Conservation (phyloP, 1,140 invertebrate genomes). For the Agrilus planipennis region DNA sequence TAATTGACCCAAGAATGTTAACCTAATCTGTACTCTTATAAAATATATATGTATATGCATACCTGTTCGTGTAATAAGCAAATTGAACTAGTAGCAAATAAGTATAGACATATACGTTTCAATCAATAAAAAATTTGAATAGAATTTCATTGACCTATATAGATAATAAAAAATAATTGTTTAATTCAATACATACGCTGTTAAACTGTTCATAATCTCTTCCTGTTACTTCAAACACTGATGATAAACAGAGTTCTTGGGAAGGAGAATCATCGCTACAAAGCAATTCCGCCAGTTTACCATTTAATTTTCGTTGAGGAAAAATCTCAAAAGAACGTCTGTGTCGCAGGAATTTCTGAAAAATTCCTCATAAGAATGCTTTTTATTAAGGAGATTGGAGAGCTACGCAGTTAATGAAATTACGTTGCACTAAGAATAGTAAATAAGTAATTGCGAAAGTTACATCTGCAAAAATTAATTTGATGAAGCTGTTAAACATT, state of each 20-base stretch:
- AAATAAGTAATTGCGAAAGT: too few relatives aligned
- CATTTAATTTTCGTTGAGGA: slow-evolving; percentile 18
- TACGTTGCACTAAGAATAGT: too few relatives aligned
- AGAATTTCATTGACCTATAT: neutral
- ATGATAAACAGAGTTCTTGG: slow-evolving; percentile 39
- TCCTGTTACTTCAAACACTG: slow-evolving; percentile 43
- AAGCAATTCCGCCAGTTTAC: slow-evolving; percentile 17
- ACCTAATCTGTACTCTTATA: too few relatives aligned
- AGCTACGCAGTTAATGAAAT: too few relatives aligned
- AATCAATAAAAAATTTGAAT: neutral
- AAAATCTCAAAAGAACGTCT: slow-evolving; percentile 14
- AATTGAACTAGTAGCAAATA: too few relatives aligned
- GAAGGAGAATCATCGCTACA: slow-evolving; percentile 36
- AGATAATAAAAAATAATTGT: slow-evolving; percentile 2
- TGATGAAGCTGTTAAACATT: too few relatives aligned
- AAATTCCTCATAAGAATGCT: neutral
- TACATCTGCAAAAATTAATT: too few relatives aligned
- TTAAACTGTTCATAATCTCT: slow-evolving; percentile 41
- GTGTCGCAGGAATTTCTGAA: neutral
- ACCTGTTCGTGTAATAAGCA: neutral
- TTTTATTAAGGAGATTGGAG: neutral
- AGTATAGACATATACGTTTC: too few relatives aligned
- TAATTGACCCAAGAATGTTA: too few relatives aligned
- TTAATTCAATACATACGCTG: slow-evolving; percentile 19
- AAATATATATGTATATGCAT: too few relatives aligned